Conservation (phyloP, 2,113 vertebrate species). For the Pteropus alecto region DNA sequence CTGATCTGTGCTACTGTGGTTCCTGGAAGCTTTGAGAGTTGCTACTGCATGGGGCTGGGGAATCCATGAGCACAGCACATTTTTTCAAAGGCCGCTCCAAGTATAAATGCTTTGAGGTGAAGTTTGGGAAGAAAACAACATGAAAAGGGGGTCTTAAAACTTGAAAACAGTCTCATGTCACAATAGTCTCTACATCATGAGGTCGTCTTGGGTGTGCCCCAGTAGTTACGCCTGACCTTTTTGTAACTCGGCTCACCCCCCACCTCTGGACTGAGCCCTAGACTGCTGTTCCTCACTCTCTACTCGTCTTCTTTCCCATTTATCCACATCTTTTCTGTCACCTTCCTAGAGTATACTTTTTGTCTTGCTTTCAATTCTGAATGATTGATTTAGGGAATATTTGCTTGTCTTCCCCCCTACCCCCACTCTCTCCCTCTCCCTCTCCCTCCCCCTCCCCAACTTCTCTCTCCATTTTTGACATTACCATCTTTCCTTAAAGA, state of each 20-base stretch:
- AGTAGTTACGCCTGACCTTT: background rate
- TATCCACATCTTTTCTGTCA: background rate
- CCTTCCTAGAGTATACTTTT: too few species aligned
- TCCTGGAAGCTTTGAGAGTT: background rate
- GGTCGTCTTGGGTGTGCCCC: background rate
- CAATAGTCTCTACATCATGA: background rate
- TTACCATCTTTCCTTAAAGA: background rate
- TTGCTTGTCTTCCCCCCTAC: background rate
- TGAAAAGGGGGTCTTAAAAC: background rate
- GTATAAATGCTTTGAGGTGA: background rate
- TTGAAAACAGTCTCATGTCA: background rate
- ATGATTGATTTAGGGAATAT: background rate
- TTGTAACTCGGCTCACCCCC: background rate
- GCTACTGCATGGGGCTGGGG: background rate
- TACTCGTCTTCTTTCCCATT: background rate
- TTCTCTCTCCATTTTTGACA: background rate
- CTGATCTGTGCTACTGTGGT: background rate
- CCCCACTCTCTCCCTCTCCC: background rate
- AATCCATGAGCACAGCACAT: background rate
- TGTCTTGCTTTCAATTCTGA: background rate
- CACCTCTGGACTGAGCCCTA: background rate
- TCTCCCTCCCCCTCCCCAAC: rapidly evolving
- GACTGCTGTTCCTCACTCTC: background rate
- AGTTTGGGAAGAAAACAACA: background rate
- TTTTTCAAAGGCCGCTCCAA: background rate